These are phyloP conservation scores for Heliconius erato DNA, from an alignment of 2,888 invertebrate species.

Conservation along the genomic window DNA sequence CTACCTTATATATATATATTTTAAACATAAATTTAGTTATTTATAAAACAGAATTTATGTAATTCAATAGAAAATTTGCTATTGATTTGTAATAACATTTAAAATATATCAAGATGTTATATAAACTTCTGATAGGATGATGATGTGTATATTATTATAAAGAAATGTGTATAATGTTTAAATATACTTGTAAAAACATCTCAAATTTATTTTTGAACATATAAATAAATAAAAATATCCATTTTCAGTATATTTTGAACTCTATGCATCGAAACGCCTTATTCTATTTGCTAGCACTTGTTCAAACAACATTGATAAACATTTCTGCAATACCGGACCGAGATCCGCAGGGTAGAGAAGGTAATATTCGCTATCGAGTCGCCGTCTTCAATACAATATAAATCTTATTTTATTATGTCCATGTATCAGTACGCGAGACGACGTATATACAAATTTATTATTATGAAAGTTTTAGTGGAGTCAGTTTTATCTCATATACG, in stretches of 20 bases:
- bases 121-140: not conserved
- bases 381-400: slow-evolving; percentile 30
- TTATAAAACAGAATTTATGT: too few species aligned
- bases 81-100: not conserved
- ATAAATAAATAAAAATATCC: not conserved
- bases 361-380: slow-evolving; percentile 33
- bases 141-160: not conserved
- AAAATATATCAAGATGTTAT: not conserved
- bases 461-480: slow-evolving; percentile 66
- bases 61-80: too few species aligned
- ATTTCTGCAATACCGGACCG: slow-evolving; percentile 36
- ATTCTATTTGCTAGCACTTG: slow-evolving; percentile 62
- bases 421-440: slow-evolving; percentile 36
- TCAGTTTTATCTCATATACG: slow-evolving; percentile 73
- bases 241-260: slow-evolving; percentile 47
- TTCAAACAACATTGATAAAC: slow-evolving; percentile 56
- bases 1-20: not conserved
- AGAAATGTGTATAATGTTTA: not conserved
- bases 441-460: slow-evolving; percentile 53
- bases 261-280: slow-evolving; percentile 60
- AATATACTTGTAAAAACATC: not conserved
- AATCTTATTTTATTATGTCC: not conserved
- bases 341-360: slow-evolving; percentile 31
- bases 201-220: not conserved
- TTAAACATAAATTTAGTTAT: not conserved